Evolutionary conservation across 2,797 vertebrate species (phyloP).

Genomic region (Intellagama lesueurii): DNA sequence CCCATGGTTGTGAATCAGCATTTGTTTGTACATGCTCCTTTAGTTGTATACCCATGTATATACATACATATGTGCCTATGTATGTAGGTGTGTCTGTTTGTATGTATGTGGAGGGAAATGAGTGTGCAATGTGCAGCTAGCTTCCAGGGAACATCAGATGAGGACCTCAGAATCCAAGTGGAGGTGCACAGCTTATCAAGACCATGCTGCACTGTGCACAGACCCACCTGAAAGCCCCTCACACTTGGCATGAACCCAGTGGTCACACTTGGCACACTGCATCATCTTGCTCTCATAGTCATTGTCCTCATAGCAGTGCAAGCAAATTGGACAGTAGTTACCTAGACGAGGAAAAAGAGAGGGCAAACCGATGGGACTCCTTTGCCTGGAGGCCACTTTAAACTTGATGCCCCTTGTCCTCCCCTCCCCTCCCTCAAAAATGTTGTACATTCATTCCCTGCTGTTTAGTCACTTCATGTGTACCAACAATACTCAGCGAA

Average conservation of each 20-base stretch:
- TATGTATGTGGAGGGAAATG: not conserved
- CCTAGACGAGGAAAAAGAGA: constrained; percentile 71
- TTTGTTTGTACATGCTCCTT: too few species aligned
- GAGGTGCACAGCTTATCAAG: not conserved
- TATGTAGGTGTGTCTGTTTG: too few species aligned
- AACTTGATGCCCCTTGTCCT: not conserved
- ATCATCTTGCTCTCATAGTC: constrained; percentile 96
- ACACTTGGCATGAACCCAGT: constrained; percentile 94
- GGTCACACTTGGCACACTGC: constrained; percentile 92
- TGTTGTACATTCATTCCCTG: not conserved
- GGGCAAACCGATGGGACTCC: too few species aligned
- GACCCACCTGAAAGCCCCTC: constrained; percentile 90
- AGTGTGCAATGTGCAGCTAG: not conserved
- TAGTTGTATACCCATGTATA: too few species aligned
- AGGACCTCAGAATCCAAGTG: not conserved
- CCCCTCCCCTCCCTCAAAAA: not conserved
- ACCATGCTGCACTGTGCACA: not conserved
- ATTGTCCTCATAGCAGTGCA: constrained; percentile 94
- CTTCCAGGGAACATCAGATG: not conserved
- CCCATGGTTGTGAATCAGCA: too few species aligned
- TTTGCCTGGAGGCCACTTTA: not conserved
- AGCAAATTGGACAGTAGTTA: constrained; percentile 94
- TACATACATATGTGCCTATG: too few species aligned
- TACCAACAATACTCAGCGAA: not conserved
- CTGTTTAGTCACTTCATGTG: not conserved